Conservation (phyloP, 2,113 vertebrate species). For the Paracanthobrama guichenoti region DNA sequence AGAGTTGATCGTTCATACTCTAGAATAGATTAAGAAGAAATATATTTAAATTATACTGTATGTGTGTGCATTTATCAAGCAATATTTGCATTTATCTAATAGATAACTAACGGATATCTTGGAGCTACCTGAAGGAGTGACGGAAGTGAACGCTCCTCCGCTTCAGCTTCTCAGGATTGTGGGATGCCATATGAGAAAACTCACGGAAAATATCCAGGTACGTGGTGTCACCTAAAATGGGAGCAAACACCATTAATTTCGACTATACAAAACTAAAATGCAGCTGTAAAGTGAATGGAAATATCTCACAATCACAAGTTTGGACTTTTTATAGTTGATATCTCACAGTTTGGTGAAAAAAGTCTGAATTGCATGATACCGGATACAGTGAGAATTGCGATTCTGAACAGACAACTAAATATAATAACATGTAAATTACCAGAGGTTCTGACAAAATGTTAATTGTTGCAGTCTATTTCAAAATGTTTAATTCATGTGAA, state of each 20-base stretch:
- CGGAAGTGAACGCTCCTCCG: constrained; percentile 82
- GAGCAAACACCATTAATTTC: not conserved
- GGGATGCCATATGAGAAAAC: constrained; percentile 89
- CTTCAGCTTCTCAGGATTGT: constrained; percentile 85
- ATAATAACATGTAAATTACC: too few relatives aligned
- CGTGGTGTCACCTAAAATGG: constrained; percentile 80
- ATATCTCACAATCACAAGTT: too few relatives aligned
- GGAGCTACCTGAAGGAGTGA: constrained; percentile 79
- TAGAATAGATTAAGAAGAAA: constrained; percentile 21
- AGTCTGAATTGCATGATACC: too few relatives aligned
- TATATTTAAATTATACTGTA: not conserved
- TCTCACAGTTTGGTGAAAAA: too few relatives aligned
- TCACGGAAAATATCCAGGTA: constrained; percentile 88
- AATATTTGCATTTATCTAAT: not conserved
- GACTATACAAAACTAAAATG: not conserved
- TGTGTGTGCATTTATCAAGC: too few relatives aligned
- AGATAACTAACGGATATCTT: not conserved
- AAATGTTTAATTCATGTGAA: too few relatives aligned
- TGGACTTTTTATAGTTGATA: too few relatives aligned
- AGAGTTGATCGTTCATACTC: constrained; percentile 34
- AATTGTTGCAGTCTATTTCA: too few relatives aligned
- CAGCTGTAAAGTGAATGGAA: not conserved
- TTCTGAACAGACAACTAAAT: too few relatives aligned
- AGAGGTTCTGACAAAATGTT: too few relatives aligned
- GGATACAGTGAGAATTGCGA: too few relatives aligned